Evolutionary conservation across 2,113 vertebrate species (phyloP), one percentile per base, ranked within the genome.

Genomic region (Alligator mississippiensis): DNA sequence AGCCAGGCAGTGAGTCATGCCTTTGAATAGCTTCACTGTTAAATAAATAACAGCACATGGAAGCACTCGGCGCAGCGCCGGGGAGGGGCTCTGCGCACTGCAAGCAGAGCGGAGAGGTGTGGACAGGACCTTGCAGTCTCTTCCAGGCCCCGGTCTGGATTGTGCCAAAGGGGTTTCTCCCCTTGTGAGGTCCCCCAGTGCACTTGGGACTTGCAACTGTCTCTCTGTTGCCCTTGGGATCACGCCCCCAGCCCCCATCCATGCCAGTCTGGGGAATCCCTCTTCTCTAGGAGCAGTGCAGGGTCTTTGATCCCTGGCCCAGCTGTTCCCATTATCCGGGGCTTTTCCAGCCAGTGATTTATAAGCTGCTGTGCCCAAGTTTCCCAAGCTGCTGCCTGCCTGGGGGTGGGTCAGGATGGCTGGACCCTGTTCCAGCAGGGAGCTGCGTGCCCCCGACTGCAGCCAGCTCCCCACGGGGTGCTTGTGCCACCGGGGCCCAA

Each of bases 21-120:
- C 78, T 77, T 76, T 96, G 91, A 96, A 95, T 95, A 85, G 93
- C 92, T 89, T 2, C 82, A 87, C 95, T 97, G 93, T 96, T 93
- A 83, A 75, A 93, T 92, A 90, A 90, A 90, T 84, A 95, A 79
- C 91, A 87, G 91, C 82, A 22, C 88, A 82, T 38, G 89, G 94
- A 86, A 76, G 85, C 11, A 24, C 25, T 6, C 83, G 77, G 89
- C 9, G 30, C 76, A 25, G 55, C 57, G n/a, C n/a, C 0, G 11
- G 70, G 89, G 80, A 58, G 76, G 66, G 88, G 75, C 34, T 47
- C 30, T 1, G 72, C 63, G 1, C 7, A 10, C 74, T 9, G 58
- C 59, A 4, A 9, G 24, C 22, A 61, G 18, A 57, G 21, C 15
- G 27, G 63, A 75, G 60, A 30, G 28, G 5, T 54, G 38, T 4